Conservation (phyloP, 2,113 vertebrate species). For the Chloropsis hardwickii region DNA sequence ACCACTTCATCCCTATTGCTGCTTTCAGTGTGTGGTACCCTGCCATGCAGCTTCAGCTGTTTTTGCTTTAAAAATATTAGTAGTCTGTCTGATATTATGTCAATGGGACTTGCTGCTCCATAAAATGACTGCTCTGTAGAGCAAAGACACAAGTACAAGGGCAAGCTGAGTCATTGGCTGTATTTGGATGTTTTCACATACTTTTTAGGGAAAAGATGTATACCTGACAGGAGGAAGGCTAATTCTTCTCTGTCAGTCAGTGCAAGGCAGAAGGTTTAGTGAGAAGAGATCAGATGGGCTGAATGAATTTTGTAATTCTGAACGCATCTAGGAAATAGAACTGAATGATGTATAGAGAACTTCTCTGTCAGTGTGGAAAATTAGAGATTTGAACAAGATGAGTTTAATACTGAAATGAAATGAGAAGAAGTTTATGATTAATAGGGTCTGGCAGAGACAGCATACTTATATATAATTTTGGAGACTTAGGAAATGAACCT, state of each 20-base stretch:
- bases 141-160: slow-evolving; percentile 2
- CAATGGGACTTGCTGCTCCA: neutral
- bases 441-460: slow-evolving; percentile 37
- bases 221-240: slow-evolving; percentile 19
- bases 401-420: slow-evolving; percentile 56
- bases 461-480: slow-evolving; percentile 33
- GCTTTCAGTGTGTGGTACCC: neutral
- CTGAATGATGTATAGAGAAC: slow-evolving; percentile 66
- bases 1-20: neutral
- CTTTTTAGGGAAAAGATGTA: neutral
- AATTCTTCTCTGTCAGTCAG: slow-evolving; percentile 53
- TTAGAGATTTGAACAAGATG: slow-evolving; percentile 64
- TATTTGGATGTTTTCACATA: slow-evolving; percentile 30
- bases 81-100: neutral
- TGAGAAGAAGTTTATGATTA: slow-evolving; percentile 43
- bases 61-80: neutral
- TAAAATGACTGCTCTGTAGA: neutral
- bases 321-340: slow-evolving; percentile 45
- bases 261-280: slow-evolving; percentile 42
- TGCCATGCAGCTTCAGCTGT: neutral
- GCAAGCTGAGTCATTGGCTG: slow-evolving; percentile 20
- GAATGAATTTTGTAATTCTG: slow-evolving; percentile 54
- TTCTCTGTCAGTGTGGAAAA: slow-evolving; percentile 51
- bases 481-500: slow-evolving; percentile 36
- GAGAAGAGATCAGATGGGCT: slow-evolving; percentile 28